Conservation (phyloP, 2,888 invertebrate species). For the Drosophila niveifrons region DNA sequence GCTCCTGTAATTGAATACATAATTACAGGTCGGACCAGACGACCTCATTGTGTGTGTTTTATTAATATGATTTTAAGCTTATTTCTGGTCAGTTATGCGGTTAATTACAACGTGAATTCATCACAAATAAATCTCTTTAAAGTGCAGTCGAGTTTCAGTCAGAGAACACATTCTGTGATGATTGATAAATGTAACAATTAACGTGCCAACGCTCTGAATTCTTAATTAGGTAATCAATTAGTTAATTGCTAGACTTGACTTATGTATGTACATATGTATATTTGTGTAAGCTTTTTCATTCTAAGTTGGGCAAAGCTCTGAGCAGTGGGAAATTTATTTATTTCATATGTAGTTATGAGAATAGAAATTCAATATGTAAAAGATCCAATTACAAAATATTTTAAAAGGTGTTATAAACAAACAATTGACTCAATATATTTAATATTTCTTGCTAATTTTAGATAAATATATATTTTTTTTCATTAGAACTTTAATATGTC, state of each 20-base stretch:
- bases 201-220: neutral
- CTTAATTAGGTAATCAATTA: constrained; percentile 11
- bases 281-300: no score
- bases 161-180: constrained; percentile 15
- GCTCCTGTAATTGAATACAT: constrained; percentile 61
- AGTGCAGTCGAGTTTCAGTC: constrained; percentile 1
- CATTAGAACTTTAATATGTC: neutral
- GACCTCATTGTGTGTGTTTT: constrained; percentile 48
- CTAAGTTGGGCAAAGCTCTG: neutral
- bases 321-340: neutral
- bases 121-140: constrained; percentile 46
- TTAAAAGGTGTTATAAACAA: no score
- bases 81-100: constrained; percentile 25
- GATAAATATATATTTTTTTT: neutral
- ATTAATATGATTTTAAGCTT: constrained; percentile 76
- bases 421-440: no score
- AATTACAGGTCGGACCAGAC: constrained; percentile 52
- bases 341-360: no score
- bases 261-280: neutral
- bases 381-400: neutral
- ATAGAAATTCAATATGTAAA: neutral
- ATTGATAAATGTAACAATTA: constrained; percentile 41
- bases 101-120: constrained; percentile 58
- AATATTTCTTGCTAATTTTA: no score
- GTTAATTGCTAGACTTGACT: neutral